phyloP scores from a whole-genome alignment of 2,888 invertebrate species.

The Zaprionus obscuricornis region DNA sequence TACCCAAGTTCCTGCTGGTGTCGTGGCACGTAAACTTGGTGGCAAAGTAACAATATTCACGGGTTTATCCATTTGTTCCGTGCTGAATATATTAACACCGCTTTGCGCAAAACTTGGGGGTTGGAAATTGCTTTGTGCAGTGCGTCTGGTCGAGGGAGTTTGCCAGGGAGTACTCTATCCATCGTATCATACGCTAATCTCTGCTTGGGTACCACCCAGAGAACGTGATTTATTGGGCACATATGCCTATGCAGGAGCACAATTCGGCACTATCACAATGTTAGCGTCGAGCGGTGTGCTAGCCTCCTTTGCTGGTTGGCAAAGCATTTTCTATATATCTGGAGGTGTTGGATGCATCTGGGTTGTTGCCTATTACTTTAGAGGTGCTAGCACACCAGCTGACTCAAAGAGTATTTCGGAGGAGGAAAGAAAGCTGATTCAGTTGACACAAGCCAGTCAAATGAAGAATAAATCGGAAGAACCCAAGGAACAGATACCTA shows the following conservation, averaged over 20 bases:
- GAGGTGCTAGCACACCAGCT: conserved; percentile 87
- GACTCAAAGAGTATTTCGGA: conserved; percentile 86
- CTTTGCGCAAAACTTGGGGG: conserved; percentile 86
- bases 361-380: conserved; percentile 84
- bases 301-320: conserved; percentile 87
- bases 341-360: conserved; percentile 85
- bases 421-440: conserved; percentile 88
- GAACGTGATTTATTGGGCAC: conserved; percentile 86
- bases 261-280: conserved; percentile 88
- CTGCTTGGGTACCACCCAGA: conserved; percentile 88
- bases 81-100: conserved; percentile 88
- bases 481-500: conserved; percentile 48
- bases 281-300: conserved; percentile 89
- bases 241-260: conserved; percentile 86
- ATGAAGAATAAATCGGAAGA: conserved; percentile 34
- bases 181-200: conserved; percentile 88
- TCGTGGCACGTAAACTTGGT: conserved; percentile 88
- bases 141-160: conserved; percentile 89
- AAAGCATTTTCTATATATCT: conserved; percentile 87
- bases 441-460: conserved; percentile 84
- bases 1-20: conserved; percentile 87
- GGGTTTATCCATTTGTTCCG: conserved; percentile 85
- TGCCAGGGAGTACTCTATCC: conserved; percentile 90
- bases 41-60: conserved; percentile 86
- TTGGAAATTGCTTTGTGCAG: conserved; percentile 86